Base-by-base conservation (phyloP, 2,888 invertebrate species). In the Sminthurinus aureus region DNA sequence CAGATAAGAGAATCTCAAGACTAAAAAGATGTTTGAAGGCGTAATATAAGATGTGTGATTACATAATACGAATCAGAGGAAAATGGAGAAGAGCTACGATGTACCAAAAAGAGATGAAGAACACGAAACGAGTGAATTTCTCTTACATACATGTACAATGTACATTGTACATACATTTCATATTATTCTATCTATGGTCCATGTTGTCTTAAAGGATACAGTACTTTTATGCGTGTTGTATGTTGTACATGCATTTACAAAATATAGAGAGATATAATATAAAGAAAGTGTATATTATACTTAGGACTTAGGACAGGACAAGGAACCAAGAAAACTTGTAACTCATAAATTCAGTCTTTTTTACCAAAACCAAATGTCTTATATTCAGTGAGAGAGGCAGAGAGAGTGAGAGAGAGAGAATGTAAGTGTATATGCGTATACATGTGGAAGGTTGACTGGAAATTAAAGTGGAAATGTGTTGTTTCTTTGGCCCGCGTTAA, bases 281-380 rank as follows among this genome's bases (percentile, higher is more conserved):
- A 6, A 4, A 18, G 0, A 58, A 58, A 6, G 58, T 9, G 13
- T 58, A 58, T 58, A 58, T 58, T 18, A 58, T 58, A 58, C 58
- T 58, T 58, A 75, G 75, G 75, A 58, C 58, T 58, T 58, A 75
- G 75, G 75, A 75, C 51, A 75, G 75, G 75, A 75, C 75, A 75
- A 18, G 75, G 75, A 75, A 38, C n/a, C 50, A 50, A 51, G 75
- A 51, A 75, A 75, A 75, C n/a, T 18, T 26, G 75, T 50, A 75
- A 75, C 75, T 75, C 75, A 75, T 75, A 75, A 75, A 75, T 75
- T 51, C 38, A 51, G 75, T 8, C 26, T 75, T 75, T 52, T 52
- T 75, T 75, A 24, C 24, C 11, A 51, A 75, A 51, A 75, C n/a
- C 11, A 22, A 13, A 71, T 24, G 8, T 71, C 24, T 69, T 69